Base-by-base conservation (phyloP, 2,797 vertebrate species). In the Cossypha heuglini region DNA sequence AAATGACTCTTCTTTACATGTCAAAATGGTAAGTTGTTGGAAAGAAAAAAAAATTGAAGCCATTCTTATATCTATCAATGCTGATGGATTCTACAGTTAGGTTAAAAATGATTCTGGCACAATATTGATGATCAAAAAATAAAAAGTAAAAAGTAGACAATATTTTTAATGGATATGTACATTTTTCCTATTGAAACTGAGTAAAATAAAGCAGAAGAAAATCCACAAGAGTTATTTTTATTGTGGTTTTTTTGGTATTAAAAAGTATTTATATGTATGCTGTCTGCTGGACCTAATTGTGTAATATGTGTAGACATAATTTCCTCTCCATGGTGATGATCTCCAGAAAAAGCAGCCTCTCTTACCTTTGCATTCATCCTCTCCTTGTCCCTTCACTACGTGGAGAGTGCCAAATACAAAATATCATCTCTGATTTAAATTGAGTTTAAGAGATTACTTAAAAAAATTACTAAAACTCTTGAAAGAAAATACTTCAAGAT, bases 1-100 rank as follows among this genome's bases (percentile, higher is more conserved):
- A 97, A 98, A 98, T 98, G 97, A 97, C 90, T 96, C 97, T 98
- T 98, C 98, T 98, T 98, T 98, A 97, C 95, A 98, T 98, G 98
- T 98, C 98, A 98, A 98, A 98, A 98, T 97, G 98, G 97, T 95
- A 97, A 97, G 97, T 96, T 98, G 96, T 97, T 96, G 88, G 97
- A 98, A 98, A 98, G 97, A 76, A 97, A 93, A 91, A 92, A 96
- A 90, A 94, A 64, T 69, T 68, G 86, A 79, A 96, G 73, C 16
- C 58, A 63, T 93, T 97, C 96, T 97, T 97, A 81, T 80, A 93
- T 91, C 74, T 96, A 64, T 72, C 72, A 93, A 93, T 55, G 93
- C 93, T 98, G 98, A 99, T 98, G 93, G 98, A 99, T 99, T 98
- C 97, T 75, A 49, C 22, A 52, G 75, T 63, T 81, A 51, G 73